Evolutionary conservation across 2,113 vertebrate genomes (phyloP).

Genomic region (Centropus unirufus): DNA sequence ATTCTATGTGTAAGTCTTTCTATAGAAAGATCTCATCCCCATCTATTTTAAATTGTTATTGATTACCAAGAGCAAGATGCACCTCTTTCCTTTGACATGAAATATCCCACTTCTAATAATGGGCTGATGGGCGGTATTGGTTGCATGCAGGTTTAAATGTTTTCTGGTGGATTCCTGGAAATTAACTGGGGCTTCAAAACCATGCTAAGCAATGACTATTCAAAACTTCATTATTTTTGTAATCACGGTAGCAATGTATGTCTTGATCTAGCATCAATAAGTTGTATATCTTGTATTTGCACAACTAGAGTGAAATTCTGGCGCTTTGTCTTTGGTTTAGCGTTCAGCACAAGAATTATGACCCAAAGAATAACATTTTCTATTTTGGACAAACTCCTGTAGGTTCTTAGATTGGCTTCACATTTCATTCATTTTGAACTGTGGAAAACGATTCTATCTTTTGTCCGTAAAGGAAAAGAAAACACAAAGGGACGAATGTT

Average conservation of each 20-base stretch:
- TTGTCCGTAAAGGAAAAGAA: constrained; percentile 34
- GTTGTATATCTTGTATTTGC: not conserved
- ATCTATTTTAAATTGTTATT: not conserved
- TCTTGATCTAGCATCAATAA: not conserved
- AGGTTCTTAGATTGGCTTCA: constrained; percentile 11
- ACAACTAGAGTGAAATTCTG: not conserved
- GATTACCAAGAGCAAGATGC: not conserved
- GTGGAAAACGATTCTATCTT: not conserved
- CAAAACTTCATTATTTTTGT: not conserved
- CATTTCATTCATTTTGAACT: constrained; percentile 36
- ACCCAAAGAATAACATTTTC: not conserved
- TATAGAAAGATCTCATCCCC: not conserved
- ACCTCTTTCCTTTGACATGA: not conserved
- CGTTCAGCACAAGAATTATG: not conserved
- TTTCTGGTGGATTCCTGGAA: not conserved
- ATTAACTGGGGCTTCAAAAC: not conserved
- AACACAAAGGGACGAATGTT: constrained; percentile 28
- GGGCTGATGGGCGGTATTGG: not conserved
- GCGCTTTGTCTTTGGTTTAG: not conserved
- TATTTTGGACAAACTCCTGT: constrained; percentile 3
- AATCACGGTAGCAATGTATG: not conserved
- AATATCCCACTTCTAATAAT: not conserved
- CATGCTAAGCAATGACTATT: not conserved
- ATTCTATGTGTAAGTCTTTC: not conserved
- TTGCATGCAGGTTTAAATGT: not conserved